phyloP scores from a whole-genome alignment of 1,140 invertebrate genomes.

The Acromyrmex charruanus region DNA sequence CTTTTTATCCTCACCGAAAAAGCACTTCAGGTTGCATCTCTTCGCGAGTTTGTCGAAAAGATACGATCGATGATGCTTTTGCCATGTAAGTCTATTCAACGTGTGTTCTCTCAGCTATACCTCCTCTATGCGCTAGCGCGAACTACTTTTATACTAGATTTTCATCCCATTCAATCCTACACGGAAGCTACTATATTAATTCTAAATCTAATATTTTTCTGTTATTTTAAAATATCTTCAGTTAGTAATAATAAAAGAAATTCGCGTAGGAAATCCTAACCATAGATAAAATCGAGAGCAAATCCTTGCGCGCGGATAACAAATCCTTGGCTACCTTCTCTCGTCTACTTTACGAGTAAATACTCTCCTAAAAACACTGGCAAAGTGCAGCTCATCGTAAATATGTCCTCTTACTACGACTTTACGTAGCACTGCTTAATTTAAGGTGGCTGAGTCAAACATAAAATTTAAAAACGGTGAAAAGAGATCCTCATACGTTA shows the following conservation, averaged over 20 bases:
- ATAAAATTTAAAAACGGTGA: conserved; percentile 22
- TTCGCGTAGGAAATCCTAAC: conserved; percentile 42
- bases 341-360: conserved; percentile 52
- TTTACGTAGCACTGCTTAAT: conserved; percentile 34
- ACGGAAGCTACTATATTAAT: background rate
- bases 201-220: conserved; percentile 43
- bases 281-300: conserved; percentile 59
- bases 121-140: background rate
- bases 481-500: background rate
- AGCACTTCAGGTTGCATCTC: conserved; percentile 18
- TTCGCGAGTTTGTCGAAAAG: conserved; percentile 46
- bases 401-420: conserved; percentile 49
- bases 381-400: conserved; percentile 49
- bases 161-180: background rate
- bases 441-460: conserved; percentile 23
- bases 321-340: conserved; percentile 34
- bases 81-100: conserved; percentile 55
- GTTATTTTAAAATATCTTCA: conserved; percentile 19
- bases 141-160: conserved; percentile 18
- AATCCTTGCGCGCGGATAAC: conserved; percentile 45
- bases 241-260: conserved; percentile 54
- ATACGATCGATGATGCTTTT: conserved; percentile 56
- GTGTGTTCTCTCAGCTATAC: background rate
- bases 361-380: conserved; percentile 39
- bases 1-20: conserved; percentile 15